phyloP scores from a whole-genome alignment of 1,140 invertebrate species.

The Caenorhabditis brenneri region DNA sequence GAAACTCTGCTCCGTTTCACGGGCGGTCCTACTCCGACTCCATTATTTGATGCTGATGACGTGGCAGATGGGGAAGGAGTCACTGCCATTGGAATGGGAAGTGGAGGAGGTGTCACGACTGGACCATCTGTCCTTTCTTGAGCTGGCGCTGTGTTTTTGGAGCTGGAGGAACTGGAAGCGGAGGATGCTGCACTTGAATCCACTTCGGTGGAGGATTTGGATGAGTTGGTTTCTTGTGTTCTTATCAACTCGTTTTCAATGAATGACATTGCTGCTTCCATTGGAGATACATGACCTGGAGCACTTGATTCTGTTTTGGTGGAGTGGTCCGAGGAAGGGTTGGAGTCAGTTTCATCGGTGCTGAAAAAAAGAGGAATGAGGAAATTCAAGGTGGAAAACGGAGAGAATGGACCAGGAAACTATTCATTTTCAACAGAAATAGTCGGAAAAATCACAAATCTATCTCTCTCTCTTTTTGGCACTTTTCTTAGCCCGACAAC shows the following conservation, averaged over 20 bases:
- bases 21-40: not conserved
- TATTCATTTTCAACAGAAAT: too few relatives aligned
- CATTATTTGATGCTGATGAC: conserved; percentile 10
- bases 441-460: too few relatives aligned
- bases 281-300: conserved; percentile 26
- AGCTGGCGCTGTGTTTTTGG: not conserved
- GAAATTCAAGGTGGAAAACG: too few relatives aligned
- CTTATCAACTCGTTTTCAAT: conserved; percentile 49
- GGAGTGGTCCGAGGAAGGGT: not conserved
- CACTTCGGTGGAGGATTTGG: not conserved
- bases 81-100: not conserved
- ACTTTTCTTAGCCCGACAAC: too few relatives aligned
- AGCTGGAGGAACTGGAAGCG: not conserved
- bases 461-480: too few relatives aligned
- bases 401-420: too few relatives aligned
- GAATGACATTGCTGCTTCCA: conserved; percentile 48
- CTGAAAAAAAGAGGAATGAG: not conserved
- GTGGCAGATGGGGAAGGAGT: conserved; percentile 30
- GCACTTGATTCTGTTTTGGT: not conserved
- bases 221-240: not conserved
- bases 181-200: not conserved
- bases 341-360: not conserved
- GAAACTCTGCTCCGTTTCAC: not conserved
- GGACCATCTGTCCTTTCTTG: not conserved
- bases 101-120: not conserved